Evolutionary conservation across 2,797 vertebrate genomes (phyloP).

Genomic region (Peromyscus attwateri): DNA sequence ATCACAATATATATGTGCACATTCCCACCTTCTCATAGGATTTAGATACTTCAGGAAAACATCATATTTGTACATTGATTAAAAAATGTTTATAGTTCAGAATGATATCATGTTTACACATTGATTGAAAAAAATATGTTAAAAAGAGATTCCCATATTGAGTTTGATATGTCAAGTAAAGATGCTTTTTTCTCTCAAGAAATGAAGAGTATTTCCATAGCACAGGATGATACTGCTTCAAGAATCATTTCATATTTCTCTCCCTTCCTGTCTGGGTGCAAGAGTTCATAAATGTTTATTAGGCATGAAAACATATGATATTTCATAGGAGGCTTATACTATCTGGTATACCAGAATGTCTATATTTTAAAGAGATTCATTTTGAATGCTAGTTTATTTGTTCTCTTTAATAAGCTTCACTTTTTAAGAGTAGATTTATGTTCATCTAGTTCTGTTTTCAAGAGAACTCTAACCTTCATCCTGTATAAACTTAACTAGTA

Average conservation of each 20-base stretch:
- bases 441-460: not conserved
- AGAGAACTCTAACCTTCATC: not conserved
- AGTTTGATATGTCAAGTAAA: not conserved
- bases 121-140: not conserved
- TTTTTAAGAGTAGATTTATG: not conserved
- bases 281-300: not conserved
- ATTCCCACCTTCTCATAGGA: not conserved
- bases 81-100: too few relatives aligned
- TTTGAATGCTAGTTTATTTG: not conserved
- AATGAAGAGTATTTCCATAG: not conserved
- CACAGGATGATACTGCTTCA: not conserved
- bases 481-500: not conserved
- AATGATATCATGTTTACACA: not conserved
- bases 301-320: not conserved
- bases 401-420: not conserved
- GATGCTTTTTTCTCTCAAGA: not conserved
- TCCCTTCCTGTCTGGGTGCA: not conserved
- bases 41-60: not conserved
- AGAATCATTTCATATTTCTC: not conserved
- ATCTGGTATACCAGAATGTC: not conserved
- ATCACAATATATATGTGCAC: too few relatives aligned
- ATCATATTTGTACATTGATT: too few relatives aligned
- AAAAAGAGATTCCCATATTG: not conserved
- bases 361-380: not conserved
- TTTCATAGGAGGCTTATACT: not conserved